Evolutionary conservation across 2,797 vertebrate genomes (phyloP), one percentile per base, ranked within the genome.

Genomic region (Chelon labrosus): DNA sequence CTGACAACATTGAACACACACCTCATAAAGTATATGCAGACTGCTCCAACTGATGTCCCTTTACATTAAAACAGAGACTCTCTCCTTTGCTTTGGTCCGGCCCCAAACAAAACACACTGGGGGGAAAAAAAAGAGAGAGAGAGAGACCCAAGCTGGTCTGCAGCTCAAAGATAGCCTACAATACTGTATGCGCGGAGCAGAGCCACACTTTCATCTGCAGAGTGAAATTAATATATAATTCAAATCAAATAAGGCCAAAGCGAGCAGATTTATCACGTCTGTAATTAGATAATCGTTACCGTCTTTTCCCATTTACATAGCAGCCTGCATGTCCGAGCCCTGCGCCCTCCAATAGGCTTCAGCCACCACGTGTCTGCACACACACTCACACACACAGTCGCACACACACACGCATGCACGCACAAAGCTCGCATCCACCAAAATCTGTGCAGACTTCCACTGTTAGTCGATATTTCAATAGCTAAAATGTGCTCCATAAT

Each of bases 281-380:
- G 65, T 89, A 85, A 87, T 92, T 88, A 86, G 61, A 88, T 85
- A 85, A 91, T 90, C 72, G 66, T 87, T 87, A 73, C 71, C 73
- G 74, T 73, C 57, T 72, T 78, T 73, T 72, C 50, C 59, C 77
- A 75, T 85, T 75, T 81, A 76, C 80, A 80, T 75, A 68, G 79
- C 84, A 78, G 80, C 65, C 68, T 76, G 74, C 80, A 82, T 90
- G 86, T 79, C 88, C 70, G 27, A 86, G 75, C 79, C 59, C 16
- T 20, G 19, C 55, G 61, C 71, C 82, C 63, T 78, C 64, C 67
- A 67, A 62, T 73, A 73, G 68, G 66, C 70, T 83, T 22, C 58
- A 79, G 69, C 68, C 74, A 75, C 84, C 77, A 77, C 80, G 63
- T 70, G 51, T 73, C 46, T 67, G 17, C 55, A 5, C 50, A n/a